Conservation (phyloP, 2,888 invertebrate species). For the Epinotia ramella region DNA sequence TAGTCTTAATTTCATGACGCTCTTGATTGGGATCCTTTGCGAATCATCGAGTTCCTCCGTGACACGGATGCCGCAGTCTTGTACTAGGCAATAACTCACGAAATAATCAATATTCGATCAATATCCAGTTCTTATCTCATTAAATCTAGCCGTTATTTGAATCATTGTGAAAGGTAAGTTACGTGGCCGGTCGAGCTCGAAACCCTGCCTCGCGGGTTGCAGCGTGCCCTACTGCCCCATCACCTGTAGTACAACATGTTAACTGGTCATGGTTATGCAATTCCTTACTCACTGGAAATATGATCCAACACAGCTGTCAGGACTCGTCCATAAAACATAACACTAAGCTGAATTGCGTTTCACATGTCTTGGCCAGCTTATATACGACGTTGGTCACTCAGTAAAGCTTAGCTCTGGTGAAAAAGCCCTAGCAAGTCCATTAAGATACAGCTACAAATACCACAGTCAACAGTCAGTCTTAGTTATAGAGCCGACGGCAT, state of each 20-base stretch:
- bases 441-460: background rate
- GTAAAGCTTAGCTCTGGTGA: too few relatives aligned
- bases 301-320: background rate
- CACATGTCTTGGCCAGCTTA: too few relatives aligned
- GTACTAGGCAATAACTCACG: too few relatives aligned
- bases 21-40: background rate
- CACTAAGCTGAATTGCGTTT: too few relatives aligned
- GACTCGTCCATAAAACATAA: too few relatives aligned
- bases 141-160: background rate
- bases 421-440: background rate
- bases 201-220: background rate
- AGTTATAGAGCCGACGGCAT: background rate
- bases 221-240: constrained; percentile 20
- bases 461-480: background rate
- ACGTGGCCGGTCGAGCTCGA: constrained; percentile 3
- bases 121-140: background rate
- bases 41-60: background rate
- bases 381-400: too few relatives aligned
- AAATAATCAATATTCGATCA: background rate
- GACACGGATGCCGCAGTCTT: too few relatives aligned
- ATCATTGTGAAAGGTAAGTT: background rate
- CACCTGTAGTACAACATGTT: background rate
- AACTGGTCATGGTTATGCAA: constrained; percentile 10
- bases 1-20: background rate
- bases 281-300: background rate